Base-by-base conservation (phyloP, 2,797 vertebrate genomes). In the Esox masquinongy region DNA sequence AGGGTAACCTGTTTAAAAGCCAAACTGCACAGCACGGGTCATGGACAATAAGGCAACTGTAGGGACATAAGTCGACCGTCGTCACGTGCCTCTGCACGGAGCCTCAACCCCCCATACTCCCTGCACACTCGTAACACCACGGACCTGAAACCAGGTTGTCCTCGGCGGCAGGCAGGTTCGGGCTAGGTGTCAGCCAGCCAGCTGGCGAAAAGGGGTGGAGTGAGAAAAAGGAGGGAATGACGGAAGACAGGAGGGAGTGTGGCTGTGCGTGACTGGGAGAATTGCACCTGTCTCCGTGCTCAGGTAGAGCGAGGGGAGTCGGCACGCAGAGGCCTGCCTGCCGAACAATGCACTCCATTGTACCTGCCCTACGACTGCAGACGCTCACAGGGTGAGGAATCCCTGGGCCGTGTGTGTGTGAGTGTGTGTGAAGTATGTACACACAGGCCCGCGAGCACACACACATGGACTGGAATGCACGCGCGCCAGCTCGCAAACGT, bases 211-310 rank as follows among this genome's bases (percentile, higher is more conserved):
- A 11, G 9, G 53, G 8, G 22, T 19, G 53, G 6, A 22, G 53
- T 19, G 19, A n/a, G 19, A n/a, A 11, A 22, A 22, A n/a, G 51
- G 5, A 6, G 15, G 51, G 51, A 22, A 17, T 19, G 51, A 56
- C 6, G 50, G 90, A 76, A 82, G 77, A 87, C 85, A 88, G 89
- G 87, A 89, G 91, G 89, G 90, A 93, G 88, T 83, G 87, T 90
- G 90, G 88, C 89, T 83, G 87, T 87, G 94, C 95, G 94, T 95
- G 94, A 95, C 90, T 92, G 93, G 92, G 86, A 90, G 93, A 91
- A 92, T 93, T 97, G 94, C 96, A 97, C 96, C 96, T 97, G 96
- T 96, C 95, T 95, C 92, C 80, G 90, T 88, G 90, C 80, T 90
- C 93, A 95, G 94, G 94, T 94, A 94, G 89, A 92, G 91, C 91